A percentile compares a stretch with the other conserved stretches of the same genome.
Conservation (phyloP, 2,113 vertebrate genomes). For the Harpagus bidentatus region DNA sequence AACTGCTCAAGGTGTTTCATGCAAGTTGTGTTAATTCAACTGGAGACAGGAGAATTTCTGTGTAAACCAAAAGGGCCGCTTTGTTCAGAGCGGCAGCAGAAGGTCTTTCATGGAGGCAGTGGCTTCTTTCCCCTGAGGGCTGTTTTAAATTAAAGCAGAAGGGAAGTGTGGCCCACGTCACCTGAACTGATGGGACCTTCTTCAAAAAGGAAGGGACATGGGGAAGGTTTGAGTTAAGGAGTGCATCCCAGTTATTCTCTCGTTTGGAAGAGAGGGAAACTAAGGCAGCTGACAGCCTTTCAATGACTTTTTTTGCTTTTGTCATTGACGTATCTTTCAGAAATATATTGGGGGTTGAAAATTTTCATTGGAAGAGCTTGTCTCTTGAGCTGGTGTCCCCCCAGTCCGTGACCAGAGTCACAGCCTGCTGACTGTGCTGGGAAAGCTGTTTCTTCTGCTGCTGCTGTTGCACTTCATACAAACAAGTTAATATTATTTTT, state of each 20-base stretch:
- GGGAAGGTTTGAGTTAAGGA: neutral
- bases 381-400: neutral
- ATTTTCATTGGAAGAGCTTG: neutral
- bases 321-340: neutral
- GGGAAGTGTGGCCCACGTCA: fast-evolving
- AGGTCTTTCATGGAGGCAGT: neutral
- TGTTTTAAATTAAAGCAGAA: neutral
- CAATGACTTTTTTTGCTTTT: neutral
- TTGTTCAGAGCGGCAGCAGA: neutral
- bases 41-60: neutral
- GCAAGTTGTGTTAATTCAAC: neutral
- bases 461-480: neutral
- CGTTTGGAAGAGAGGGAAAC: neutral
- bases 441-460: neutral
- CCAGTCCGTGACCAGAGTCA: fast-evolving
- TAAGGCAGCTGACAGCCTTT: neutral
- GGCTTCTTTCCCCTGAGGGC: neutral
- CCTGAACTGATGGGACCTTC: neutral
- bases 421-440: neutral
- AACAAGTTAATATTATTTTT: neutral
- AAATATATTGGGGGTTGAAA: neutral
- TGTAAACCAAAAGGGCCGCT: neutral
- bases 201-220: neutral
- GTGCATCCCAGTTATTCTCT: neutral
- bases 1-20: neutral